Conservation (phyloP, 2,113 vertebrate species). For the Crypturellus undulatus region DNA sequence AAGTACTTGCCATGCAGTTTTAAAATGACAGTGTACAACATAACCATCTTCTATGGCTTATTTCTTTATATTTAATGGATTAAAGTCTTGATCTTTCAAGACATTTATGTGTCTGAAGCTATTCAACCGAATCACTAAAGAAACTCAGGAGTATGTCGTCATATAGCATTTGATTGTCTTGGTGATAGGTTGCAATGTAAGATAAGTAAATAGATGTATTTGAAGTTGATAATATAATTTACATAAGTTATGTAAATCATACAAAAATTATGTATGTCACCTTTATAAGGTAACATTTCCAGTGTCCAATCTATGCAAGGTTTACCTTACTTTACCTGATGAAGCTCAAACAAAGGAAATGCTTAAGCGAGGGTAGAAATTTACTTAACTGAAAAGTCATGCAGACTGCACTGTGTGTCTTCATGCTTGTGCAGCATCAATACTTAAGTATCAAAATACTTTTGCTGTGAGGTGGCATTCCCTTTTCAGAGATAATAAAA, state of each 20-base stretch:
- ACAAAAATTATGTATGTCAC: not conserved
- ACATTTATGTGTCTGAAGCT: not conserved
- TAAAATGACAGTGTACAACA: no score
- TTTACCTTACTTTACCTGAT: not conserved
- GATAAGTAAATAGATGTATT: not conserved
- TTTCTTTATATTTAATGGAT: not conserved
- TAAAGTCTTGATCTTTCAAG: not conserved
- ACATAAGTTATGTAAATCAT: not conserved
- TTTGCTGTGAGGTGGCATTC: not conserved
- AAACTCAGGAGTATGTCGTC: not conserved
- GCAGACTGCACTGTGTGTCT: not conserved
- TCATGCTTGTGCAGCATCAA: not conserved
- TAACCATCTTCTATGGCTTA: fast-evolving
- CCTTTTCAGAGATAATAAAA: not conserved
- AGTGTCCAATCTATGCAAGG: not conserved
- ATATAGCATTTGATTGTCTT: not conserved
- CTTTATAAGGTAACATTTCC: not conserved
- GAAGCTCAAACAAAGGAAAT: not conserved
- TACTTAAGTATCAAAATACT: not conserved
- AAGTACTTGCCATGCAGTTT: not conserved
- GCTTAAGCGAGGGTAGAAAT: not conserved
- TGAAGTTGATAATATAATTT: not conserved
- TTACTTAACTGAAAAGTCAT: not conserved
- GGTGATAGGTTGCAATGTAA: not conserved
- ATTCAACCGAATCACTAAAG: not conserved